These are phyloP conservation scores for Lophotriccus pileatus DNA, from an alignment of 2,797 vertebrate genomes.

Conservation along the genomic window DNA sequence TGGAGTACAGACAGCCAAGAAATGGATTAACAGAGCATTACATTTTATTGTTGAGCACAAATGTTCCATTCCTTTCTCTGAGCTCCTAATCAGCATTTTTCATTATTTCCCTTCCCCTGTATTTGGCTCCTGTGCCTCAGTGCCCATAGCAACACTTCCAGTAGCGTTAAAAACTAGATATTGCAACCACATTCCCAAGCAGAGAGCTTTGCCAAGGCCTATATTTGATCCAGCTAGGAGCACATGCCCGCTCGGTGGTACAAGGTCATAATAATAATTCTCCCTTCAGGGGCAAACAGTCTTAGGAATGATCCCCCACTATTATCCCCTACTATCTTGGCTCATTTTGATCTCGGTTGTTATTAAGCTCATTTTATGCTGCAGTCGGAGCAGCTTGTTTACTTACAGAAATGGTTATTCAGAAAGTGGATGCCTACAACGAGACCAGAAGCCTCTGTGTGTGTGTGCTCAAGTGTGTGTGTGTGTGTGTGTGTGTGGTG, in stretches of 20 bases:
- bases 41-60: slow-evolving; percentile 73
- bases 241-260: not conserved
- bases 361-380: slow-evolving; percentile 33
- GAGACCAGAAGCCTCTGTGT: not conserved
- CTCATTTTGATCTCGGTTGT: slow-evolving; percentile 64
- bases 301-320: slow-evolving; percentile 52
- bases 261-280: slow-evolving; percentile 61
- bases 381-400: slow-evolving; percentile 19
- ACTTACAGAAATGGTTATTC: slow-evolving; percentile 18
- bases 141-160: slow-evolving; percentile 65
- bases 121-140: slow-evolving; percentile 64
- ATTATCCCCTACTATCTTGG: slow-evolving; percentile 28
- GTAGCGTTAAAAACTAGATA: slow-evolving; percentile 43
- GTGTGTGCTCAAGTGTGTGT: not conserved
- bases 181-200: not conserved
- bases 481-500: not conserved
- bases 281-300: slow-evolving; percentile 54
- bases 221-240: slow-evolving; percentile 42
- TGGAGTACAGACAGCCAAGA: slow-evolving; percentile 64
- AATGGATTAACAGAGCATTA: slow-evolving; percentile 73
- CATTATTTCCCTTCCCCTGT: slow-evolving; percentile 69
- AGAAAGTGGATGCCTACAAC: not conserved
- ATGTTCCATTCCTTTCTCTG: slow-evolving; percentile 73
- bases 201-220: slow-evolving; percentile 36
- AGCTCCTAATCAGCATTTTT: slow-evolving; percentile 75